Conservation (phyloP, 2,113 vertebrate genomes). For the Sander vitreus region DNA sequence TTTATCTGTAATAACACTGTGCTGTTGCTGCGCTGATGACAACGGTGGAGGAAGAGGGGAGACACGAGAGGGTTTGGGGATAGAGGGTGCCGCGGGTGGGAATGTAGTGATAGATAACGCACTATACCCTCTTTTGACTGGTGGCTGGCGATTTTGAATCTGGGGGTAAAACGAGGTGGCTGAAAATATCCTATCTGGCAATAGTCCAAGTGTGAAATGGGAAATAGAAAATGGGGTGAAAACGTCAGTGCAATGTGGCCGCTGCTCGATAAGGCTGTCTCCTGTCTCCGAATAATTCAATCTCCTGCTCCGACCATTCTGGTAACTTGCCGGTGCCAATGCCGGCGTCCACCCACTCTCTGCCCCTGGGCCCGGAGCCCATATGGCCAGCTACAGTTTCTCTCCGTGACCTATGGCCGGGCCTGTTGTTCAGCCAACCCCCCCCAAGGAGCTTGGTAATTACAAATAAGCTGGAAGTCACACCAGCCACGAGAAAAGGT, state of each 20-base stretch:
- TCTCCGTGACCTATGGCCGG: constrained; percentile 60
- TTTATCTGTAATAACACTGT: constrained; percentile 75
- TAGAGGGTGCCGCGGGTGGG: constrained; percentile 35
- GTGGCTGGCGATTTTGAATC: constrained; percentile 61
- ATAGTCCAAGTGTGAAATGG: constrained; percentile 78
- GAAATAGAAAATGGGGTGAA: constrained; percentile 73
- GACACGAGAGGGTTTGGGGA: not conserved
- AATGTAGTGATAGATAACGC: constrained; percentile 67
- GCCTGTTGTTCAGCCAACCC: constrained; percentile 67
- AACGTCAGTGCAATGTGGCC: constrained; percentile 64
- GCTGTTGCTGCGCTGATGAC: constrained; percentile 48
- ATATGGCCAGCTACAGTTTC: constrained; percentile 66
- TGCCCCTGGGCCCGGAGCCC: constrained; percentile 51
- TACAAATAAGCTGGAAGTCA: constrained; percentile 75
- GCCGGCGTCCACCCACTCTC: constrained; percentile 40
- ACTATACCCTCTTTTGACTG: constrained; percentile 61
- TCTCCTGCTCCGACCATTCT: constrained; percentile 46
- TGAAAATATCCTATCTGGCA: constrained; percentile 69
- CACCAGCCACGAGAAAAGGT: constrained; percentile 61
- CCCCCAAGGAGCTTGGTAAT: constrained; percentile 65
- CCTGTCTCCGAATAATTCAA: constrained; percentile 67
- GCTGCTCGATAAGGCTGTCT: constrained; percentile 73
- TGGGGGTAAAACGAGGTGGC: constrained; percentile 54
- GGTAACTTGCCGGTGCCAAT: constrained; percentile 38
- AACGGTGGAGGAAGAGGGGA: constrained; percentile 5